These are phyloP conservation scores for Hyphantria cunea DNA, from an alignment of 1,140 invertebrate species.

Conservation along the genomic window DNA sequence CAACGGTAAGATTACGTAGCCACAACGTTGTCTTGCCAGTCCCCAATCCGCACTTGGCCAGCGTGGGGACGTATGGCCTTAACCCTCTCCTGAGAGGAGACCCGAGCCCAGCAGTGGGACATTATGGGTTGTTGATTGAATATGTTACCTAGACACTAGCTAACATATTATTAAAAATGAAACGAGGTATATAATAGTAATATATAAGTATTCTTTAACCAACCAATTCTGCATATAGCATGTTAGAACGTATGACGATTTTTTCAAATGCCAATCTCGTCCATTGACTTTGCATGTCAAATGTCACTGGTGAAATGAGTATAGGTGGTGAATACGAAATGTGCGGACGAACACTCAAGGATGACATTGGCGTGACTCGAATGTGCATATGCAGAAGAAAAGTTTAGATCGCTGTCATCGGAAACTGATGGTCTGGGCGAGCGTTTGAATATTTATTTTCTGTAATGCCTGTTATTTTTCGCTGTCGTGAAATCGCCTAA, in stretches of 20 bases:
- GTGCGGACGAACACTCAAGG: constrained; percentile 32
- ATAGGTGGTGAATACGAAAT: constrained; percentile 50
- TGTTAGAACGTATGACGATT: constrained; percentile 63
- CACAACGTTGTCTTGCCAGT: too few relatives aligned
- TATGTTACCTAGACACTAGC: too few relatives aligned
- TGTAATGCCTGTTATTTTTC: not conserved
- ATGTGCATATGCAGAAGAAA: constrained; percentile 32
- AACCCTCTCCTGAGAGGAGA: too few relatives aligned
- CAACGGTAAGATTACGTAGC: too few relatives aligned
- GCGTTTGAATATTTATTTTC: constrained; percentile 1
- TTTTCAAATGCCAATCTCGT: constrained; percentile 29
- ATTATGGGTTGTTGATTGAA: too few relatives aligned
- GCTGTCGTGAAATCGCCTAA: not conserved
- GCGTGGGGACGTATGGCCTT: too few relatives aligned
- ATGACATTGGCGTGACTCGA: constrained; percentile 56
- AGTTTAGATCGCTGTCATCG: constrained; percentile 1
- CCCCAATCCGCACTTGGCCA: too few relatives aligned
- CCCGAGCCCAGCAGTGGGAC: too few relatives aligned
- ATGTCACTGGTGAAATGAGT: constrained; percentile 51
- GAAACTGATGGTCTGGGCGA: constrained; percentile 4
- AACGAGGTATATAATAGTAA: too few relatives aligned
- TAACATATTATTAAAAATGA: too few relatives aligned
- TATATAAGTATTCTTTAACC: too few relatives aligned
- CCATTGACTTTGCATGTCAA: constrained; percentile 43
- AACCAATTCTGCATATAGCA: too few relatives aligned